Conservation (phyloP, 2,888 invertebrate genomes). For the Lochmaea crataegi region DNA sequence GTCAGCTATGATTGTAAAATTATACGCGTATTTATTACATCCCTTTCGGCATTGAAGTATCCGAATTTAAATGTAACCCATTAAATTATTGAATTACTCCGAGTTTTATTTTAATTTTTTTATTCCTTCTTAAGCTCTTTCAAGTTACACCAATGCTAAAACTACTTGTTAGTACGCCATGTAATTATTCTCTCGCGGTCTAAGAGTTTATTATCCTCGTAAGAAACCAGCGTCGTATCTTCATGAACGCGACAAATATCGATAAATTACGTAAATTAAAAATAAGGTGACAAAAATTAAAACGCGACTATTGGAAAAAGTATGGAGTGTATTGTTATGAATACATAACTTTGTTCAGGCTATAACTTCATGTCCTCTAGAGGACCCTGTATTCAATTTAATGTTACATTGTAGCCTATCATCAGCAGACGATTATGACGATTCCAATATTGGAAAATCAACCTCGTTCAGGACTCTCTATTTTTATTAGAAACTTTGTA, state of each 20-base stretch:
- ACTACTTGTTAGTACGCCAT: conserved; percentile 60
- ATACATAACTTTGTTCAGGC: too few relatives aligned
- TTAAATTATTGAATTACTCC: conserved; percentile 1
- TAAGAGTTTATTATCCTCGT: conserved; percentile 23
- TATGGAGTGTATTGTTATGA: too few relatives aligned
- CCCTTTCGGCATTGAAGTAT: neutral
- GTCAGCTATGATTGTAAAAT: neutral
- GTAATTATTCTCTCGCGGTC: conserved; percentile 56
- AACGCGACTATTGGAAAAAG: too few relatives aligned
- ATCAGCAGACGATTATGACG: too few relatives aligned
- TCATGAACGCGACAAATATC: neutral
- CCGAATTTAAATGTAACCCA: neutral
- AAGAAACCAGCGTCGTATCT: neutral
- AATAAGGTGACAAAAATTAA: too few relatives aligned
- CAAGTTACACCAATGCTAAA: conserved; percentile 41
- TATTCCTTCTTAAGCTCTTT: conserved; percentile 13
- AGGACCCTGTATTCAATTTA: too few relatives aligned
- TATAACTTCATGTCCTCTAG: too few relatives aligned
- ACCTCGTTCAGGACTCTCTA: too few relatives aligned
- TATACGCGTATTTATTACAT: neutral
- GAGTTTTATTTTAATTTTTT: neutral
- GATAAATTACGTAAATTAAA: neutral
- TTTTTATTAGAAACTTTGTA: too few relatives aligned
- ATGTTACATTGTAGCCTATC: too few relatives aligned
- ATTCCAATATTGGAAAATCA: too few relatives aligned